Evolutionary conservation across 92 coral and sea anemone genomes (phyloP).

Genomic region (Nematostella vectensis): DNA sequence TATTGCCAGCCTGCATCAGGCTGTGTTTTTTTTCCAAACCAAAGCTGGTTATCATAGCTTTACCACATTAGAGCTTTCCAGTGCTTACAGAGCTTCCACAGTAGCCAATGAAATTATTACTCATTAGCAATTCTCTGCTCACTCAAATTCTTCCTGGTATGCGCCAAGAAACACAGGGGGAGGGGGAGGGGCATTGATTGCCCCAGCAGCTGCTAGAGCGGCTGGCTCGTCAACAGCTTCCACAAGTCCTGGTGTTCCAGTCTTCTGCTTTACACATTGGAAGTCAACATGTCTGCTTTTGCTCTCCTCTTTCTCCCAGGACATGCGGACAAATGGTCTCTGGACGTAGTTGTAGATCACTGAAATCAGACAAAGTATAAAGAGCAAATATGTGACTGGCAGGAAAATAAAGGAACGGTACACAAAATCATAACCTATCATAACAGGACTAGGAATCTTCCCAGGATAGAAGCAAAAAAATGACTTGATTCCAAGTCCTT

Average conservation of each 20-base stretch:
- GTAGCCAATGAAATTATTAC: too few relatives aligned
- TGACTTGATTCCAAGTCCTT: too few relatives aligned
- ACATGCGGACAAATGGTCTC: conserved; percentile 96
- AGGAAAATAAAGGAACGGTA: too few relatives aligned
- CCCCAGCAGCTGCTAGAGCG: conserved; percentile 88
- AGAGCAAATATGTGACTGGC: not conserved
- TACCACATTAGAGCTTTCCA: too few relatives aligned
- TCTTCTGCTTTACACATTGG: conserved; percentile 96
- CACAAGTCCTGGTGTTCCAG: conserved; percentile 86
- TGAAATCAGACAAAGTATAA: too few relatives aligned
- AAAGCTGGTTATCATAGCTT: too few relatives aligned
- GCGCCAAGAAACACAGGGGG: conserved; percentile 96
- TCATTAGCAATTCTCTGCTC: not conserved
- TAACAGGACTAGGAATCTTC: too few relatives aligned
- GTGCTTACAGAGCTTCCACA: too few relatives aligned
- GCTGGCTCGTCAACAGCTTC: conserved; percentile 99
- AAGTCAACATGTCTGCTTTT: conserved; percentile 99
- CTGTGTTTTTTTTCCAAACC: too few relatives aligned
- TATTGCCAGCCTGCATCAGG: too few relatives aligned
- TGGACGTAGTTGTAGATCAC: conserved; percentile 97
- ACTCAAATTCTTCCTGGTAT: conserved; percentile 84
- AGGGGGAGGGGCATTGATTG: conserved; percentile 79
- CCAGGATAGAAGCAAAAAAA: too few relatives aligned
- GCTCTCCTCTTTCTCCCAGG: conserved; percentile 99
- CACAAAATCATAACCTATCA: too few relatives aligned